Percentiles rank a stretch among this genome's conserved stretches.
These are phyloP conservation scores for Ganaspis brasiliensis DNA, from an alignment of 2,888 invertebrate species.

Conservation along the genomic window DNA sequence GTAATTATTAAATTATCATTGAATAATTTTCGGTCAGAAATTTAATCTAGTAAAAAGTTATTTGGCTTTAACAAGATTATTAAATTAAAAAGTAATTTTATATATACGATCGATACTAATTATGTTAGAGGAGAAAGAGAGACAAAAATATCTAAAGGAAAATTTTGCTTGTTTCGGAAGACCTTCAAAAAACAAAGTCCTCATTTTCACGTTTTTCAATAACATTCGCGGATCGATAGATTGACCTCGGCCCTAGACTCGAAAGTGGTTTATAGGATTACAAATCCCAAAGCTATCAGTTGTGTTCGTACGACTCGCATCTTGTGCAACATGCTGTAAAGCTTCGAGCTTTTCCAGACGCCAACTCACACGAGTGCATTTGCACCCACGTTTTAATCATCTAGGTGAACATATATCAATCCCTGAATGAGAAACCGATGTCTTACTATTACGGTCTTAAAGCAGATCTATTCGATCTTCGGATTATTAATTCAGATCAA, in stretches of 20 bases:
- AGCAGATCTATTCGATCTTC: not conserved
- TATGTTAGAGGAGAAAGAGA: not conserved
- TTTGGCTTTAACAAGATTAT: not conserved
- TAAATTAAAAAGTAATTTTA: too few species aligned
- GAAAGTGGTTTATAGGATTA: conserved; percentile 67
- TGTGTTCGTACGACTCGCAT: conserved; percentile 39
- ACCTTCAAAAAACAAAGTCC: conserved; percentile 3
- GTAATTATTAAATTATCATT: too few species aligned
- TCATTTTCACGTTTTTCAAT: conserved; percentile 1
- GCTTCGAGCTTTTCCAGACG: conserved; percentile 10
- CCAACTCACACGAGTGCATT: conserved; percentile 7
- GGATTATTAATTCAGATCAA: not conserved
- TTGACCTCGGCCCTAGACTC: conserved; percentile 60
- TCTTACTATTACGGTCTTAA: not conserved
- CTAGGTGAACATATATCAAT: conserved; percentile 29
- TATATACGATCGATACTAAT: too few species aligned
- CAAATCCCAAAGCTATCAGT: conserved; percentile 62
- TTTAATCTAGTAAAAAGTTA: not conserved
- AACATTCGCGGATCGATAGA: conserved; percentile 60
- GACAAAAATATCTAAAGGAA: not conserved
- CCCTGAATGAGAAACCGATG: not conserved
- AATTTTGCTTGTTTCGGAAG: conserved; percentile 7
- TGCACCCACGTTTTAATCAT: conserved; percentile 31
- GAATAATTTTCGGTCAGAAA: too few species aligned
- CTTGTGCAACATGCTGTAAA: conserved; percentile 51